Percentiles rank a stretch among this genome's conserved stretches.
Evolutionary conservation across 2,888 invertebrate genomes (phyloP).

Genomic region (Euplagia quadripunctaria): DNA sequence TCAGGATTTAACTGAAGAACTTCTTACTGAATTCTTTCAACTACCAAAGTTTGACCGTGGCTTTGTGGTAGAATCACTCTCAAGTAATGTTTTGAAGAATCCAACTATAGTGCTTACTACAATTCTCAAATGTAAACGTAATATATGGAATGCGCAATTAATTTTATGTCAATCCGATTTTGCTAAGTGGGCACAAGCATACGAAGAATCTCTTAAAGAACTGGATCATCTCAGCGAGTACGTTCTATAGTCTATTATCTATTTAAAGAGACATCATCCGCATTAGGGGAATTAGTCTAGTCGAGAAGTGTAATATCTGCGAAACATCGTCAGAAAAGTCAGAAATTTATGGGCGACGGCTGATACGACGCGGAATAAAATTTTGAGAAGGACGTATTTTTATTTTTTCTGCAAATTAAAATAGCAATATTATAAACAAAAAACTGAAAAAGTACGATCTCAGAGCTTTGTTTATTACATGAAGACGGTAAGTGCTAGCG

Average conservation of each 20-base stretch:
- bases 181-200: slow-evolving; percentile 71
- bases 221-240: slow-evolving; percentile 70
- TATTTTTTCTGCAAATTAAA: no score
- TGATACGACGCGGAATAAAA: no score
- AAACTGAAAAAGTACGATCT: no score
- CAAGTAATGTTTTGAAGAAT: slow-evolving; percentile 71
- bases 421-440: no score
- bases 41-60: slow-evolving; percentile 69
- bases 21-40: slow-evolving; percentile 71
- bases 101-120: slow-evolving; percentile 70
- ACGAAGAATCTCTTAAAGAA: slow-evolving; percentile 72
- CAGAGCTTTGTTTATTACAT: no score
- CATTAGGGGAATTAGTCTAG: no score
- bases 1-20: slow-evolving; percentile 74
- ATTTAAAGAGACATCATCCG: no score
- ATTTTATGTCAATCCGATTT: slow-evolving; percentile 79
- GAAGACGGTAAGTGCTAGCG: no score
- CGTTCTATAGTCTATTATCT: slow-evolving; percentile 17
- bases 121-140: slow-evolving; percentile 72
- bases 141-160: slow-evolving; percentile 73
- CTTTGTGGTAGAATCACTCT: slow-evolving; percentile 76
- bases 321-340: no score
- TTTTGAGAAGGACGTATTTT: no score
- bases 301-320: no score
- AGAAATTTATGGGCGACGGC: no score